Percentiles rank a stretch among this genome's conserved stretches.
These are phyloP conservation scores for Rhipidura dahli DNA, from an alignment of 2,113 vertebrate genomes.

Conservation along the genomic window DNA sequence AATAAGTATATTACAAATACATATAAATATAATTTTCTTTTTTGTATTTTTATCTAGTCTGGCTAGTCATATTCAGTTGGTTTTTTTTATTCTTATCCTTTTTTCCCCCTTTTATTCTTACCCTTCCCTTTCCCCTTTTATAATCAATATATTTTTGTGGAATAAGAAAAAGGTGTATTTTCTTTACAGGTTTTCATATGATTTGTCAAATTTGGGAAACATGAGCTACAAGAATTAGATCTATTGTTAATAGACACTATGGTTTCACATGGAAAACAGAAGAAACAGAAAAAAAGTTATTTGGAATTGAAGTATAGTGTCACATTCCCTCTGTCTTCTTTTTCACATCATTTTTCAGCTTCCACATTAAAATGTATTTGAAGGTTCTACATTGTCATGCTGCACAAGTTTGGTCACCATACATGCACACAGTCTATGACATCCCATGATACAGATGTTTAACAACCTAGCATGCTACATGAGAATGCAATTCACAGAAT, in stretches of 20 bases:
- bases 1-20: not conserved
- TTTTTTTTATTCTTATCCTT: not conserved
- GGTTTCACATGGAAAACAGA: not conserved
- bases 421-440: not conserved
- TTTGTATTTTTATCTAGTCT: not conserved
- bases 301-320: not conserved
- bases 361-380: not conserved
- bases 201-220: not conserved
- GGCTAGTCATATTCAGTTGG: not conserved
- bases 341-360: not conserved
- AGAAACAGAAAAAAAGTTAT: not conserved
- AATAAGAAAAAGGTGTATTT: not conserved
- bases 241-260: not conserved
- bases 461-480: not conserved
- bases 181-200: not conserved
- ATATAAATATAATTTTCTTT: not conserved
- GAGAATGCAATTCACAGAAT: not conserved
- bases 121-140: not conserved
- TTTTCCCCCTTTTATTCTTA: too few relatives aligned
- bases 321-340: too few relatives aligned
- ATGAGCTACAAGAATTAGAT: not conserved
- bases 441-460: not conserved
- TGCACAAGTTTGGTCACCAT: not conserved
- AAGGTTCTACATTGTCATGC: accelerated
- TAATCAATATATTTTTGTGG: not conserved